Percentiles rank a stretch among this genome's conserved stretches.
Evolutionary conservation across 2,113 vertebrate genomes (phyloP).

Genomic region (Fregata magnificens): DNA sequence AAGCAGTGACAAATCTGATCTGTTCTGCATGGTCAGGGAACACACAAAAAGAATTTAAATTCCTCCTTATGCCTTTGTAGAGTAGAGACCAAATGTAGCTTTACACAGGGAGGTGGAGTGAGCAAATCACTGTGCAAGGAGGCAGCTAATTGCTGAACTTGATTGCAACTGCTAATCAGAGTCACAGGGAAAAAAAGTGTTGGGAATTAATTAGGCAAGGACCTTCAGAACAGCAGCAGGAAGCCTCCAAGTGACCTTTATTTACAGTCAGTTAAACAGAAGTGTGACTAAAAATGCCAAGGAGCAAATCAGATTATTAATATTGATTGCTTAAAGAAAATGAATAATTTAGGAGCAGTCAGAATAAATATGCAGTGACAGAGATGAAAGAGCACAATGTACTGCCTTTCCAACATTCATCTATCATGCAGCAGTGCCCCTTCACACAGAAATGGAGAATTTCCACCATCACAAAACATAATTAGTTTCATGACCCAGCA

Average conservation of each 20-base stretch:
- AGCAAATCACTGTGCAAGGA: slow-evolving; percentile 75
- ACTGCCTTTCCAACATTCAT: slow-evolving; percentile 71
- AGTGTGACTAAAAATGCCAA: slow-evolving; percentile 88
- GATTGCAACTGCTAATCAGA: slow-evolving; percentile 86
- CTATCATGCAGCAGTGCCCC: slow-evolving; percentile 60
- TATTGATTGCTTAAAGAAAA: slow-evolving; percentile 89
- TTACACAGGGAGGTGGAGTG: slow-evolving; percentile 39
- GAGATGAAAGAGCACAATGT: slow-evolving; percentile 74
- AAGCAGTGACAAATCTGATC: slow-evolving; percentile 23
- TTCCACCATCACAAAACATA: slow-evolving; percentile 72
- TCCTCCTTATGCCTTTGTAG: slow-evolving; percentile 25
- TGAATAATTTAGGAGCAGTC: slow-evolving; percentile 86
- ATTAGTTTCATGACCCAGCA: slow-evolving; percentile 76
- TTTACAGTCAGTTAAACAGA: slow-evolving; percentile 89
- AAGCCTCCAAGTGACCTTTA: slow-evolving; percentile 87
- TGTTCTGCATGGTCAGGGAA: slow-evolving; percentile 25
- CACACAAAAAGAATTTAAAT: slow-evolving; percentile 28
- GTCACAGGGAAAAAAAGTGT: slow-evolving; percentile 75
- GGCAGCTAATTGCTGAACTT: slow-evolving; percentile 83
- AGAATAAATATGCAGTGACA: slow-evolving; percentile 82
- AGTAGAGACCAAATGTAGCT: slow-evolving; percentile 29
- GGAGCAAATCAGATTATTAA: slow-evolving; percentile 87
- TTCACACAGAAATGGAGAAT: slow-evolving; percentile 71
- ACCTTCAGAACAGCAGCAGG: slow-evolving; percentile 85
- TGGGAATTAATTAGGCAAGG: slow-evolving; percentile 86